Base-by-base conservation (phyloP, 2,113 vertebrate genomes). In the Falcunculus frontatus region DNA sequence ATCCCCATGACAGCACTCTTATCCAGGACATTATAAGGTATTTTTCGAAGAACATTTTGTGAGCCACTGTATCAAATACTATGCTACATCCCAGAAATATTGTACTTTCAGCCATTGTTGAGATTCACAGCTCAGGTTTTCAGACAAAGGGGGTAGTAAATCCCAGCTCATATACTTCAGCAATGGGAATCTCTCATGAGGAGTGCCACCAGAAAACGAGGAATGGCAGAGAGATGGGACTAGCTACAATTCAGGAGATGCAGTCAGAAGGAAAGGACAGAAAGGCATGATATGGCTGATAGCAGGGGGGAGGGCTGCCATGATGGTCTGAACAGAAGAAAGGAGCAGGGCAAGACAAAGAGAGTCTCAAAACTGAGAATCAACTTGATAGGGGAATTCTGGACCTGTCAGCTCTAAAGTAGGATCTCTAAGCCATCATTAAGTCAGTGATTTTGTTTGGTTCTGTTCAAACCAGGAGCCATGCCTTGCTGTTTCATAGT, bases 21-120 rank as follows among this genome's bases (percentile, higher is more conserved):
- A 59, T 47, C 63, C 68, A 94, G 90, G 79, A 64, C 47, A 72
- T 88, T 90, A 69, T 41, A 64, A 95, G 84, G 75, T 84, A 92
- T 87, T 96, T 96, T 93, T 90, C 76, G 90, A 81, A 60, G 84
- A 90, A 81, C 60, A 87, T 93, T 89, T 96, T 84, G 29, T 88
- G 56, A 96, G 47, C 41, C 52, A 59, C 56, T 89, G 64, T 72
- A 60, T 94, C 76, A 60, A 86, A 89, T 41, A 22, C 16, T 73
- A 1, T 47, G 42, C 46, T 53, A 33, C 44, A 90, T 63, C 29
- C 49, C 64, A 72, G 35, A 84, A 49, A 21, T 5, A 39, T 27
- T 64, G n/a, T 60, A 13, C 30, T 80, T 57, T 42, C 44, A 63
- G 72, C 42, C 37, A 4, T 14, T 63, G 39, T 41, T 84, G 64